Evolutionary conservation across 2,888 invertebrate genomes (phyloP), one percentile per base, ranked within the genome.

Genomic region (Teinopalpus imperialis): DNA sequence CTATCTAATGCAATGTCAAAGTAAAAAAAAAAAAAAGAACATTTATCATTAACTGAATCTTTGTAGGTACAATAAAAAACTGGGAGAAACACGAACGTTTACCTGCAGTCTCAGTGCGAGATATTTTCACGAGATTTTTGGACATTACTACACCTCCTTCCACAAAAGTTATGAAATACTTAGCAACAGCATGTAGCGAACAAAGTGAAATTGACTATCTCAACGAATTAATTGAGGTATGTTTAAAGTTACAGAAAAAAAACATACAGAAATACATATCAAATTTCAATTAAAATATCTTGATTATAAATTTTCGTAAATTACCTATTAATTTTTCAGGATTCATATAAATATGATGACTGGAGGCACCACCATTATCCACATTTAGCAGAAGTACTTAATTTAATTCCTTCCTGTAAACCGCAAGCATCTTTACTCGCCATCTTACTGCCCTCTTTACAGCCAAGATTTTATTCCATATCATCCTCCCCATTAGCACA

Each of bases 391-490:
- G 97, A 97, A 76, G 95, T 97, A 0, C 85, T 98, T 9, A 91
- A 93, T 59, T 94, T 97, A 79, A 97, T 98, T 66, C 94, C 95
- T 1, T 97, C 97, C 0, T 94, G 97, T 7, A 90, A 89, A 50
- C 96, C 97, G 0, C 93, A 93, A 32, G 95, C 96, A 0, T 93
- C 96, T 0, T 78, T 98, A 10, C 88, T 98, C 2, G 90, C 96
- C 21, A 93, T 95, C 0, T 93, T 97, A 67, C 81, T 98, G 20
- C 95, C 95, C 14, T 90, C 95, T 0, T 80, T 98, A 23, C 97
- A 98, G 68, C 96, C 98, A 2, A 90, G 98, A 58, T 98, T 97
- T 80, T 98, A 98, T 81, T 97, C 97, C 29, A 97, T 98, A 63
- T 97, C 97, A 1, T 97, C 97, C 0, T 95, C 97, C 5, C 94